Evolutionary conservation across 2,113 vertebrate species (phyloP).

Genomic region (Opisthocomus hoazin): DNA sequence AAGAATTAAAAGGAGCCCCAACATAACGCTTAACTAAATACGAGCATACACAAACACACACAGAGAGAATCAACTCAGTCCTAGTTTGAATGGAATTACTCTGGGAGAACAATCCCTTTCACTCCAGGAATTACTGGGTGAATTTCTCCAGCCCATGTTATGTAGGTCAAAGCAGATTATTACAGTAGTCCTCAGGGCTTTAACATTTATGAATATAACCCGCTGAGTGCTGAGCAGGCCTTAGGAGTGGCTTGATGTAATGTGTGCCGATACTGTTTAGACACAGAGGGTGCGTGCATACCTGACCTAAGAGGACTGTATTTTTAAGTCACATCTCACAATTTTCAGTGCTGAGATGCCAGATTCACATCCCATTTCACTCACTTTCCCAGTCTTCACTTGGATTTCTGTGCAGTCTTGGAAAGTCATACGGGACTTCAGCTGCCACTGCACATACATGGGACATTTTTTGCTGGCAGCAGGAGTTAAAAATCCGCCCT

Average conservation of each 20-base stretch:
- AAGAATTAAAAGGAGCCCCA: constrained; percentile 2
- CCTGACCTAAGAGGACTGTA: background rate
- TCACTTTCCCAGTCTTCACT: background rate
- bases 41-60: background rate
- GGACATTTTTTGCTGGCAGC: background rate
- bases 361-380: background rate
- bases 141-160: constrained; percentile 40
- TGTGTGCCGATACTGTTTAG: background rate
- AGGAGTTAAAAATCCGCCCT: background rate
- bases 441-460: background rate
- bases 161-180: constrained; percentile 58
- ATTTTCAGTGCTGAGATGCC: background rate
- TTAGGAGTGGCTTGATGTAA: background rate
- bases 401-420: background rate
- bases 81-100: constrained; percentile 26
- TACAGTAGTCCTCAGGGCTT: background rate
- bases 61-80: background rate
- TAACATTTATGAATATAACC: constrained; percentile 50
- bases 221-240: constrained; percentile 23
- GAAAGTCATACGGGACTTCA: background rate
- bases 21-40: background rate
- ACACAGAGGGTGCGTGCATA: background rate
- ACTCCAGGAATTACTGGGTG: constrained; percentile 42
- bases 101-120: constrained; percentile 7
- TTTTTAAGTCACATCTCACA: background rate